Conservation (phyloP, 1,140 invertebrate species). For the Drosophila orosa region DNA sequence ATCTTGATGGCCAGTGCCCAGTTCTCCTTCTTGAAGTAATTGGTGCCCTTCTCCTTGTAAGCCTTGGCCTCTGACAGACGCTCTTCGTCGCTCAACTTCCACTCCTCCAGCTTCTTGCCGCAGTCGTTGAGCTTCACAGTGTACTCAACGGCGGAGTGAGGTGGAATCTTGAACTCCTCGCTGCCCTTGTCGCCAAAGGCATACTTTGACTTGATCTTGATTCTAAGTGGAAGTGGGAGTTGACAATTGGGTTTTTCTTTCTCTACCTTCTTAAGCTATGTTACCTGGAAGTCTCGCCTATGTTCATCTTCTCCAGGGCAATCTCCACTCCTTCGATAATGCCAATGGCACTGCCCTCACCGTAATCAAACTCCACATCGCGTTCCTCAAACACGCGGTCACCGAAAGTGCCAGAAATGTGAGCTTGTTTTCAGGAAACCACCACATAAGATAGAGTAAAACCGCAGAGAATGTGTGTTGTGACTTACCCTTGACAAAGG, state of each 20-base stretch:
- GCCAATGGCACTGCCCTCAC: slow-evolving; percentile 91
- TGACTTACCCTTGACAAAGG: slow-evolving; percentile 89
- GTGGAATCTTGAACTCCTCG: slow-evolving; percentile 90
- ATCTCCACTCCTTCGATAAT: slow-evolving; percentile 94
- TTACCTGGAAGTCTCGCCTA: slow-evolving; percentile 90
- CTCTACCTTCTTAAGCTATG: not conserved
- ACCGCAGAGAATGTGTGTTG: slow-evolving; percentile 45
- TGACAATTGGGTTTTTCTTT: not conserved
- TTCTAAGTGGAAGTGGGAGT: slow-evolving; percentile 30
- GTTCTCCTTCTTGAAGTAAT: slow-evolving; percentile 94
- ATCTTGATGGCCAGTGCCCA: slow-evolving; percentile 93
- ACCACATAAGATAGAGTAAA: slow-evolving; percentile 41
- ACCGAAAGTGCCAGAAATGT: slow-evolving; percentile 90
- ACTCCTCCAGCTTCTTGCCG: slow-evolving; percentile 92
- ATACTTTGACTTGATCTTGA: slow-evolving; percentile 90
- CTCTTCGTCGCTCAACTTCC: slow-evolving; percentile 91
- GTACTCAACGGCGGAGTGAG: slow-evolving; percentile 92
- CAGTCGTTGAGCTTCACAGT: slow-evolving; percentile 92
- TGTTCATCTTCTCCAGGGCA: slow-evolving; percentile 93
- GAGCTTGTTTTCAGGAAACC: slow-evolving; percentile 86
- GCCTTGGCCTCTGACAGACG: slow-evolving; percentile 92
- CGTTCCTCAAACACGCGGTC: slow-evolving; percentile 90
- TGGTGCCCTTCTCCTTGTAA: slow-evolving; percentile 95
- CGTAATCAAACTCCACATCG: slow-evolving; percentile 93
- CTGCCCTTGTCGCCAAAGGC: slow-evolving; percentile 92